A percentile compares a stretch with the other conserved stretches of the same genome.
Evolutionary conservation across 2,113 vertebrate species (phyloP).

Genomic region (Mola mola): DNA sequence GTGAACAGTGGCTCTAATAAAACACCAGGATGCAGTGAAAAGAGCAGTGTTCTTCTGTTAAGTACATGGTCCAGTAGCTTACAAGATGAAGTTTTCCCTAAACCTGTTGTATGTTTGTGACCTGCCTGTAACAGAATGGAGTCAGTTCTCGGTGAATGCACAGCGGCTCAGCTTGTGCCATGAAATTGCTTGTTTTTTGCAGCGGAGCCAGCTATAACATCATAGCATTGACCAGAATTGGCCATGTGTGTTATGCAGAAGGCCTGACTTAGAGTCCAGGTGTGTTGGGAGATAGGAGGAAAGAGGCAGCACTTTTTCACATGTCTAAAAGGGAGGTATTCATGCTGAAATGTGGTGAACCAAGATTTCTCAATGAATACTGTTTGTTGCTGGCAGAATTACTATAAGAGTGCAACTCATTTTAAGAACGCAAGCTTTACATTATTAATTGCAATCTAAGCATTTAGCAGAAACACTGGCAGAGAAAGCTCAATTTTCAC

Average conservation of each 20-base stretch:
- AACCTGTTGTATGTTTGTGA: constrained; percentile 44
- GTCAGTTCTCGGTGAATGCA: constrained; percentile 51
- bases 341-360: constrained; percentile 22
- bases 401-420: constrained; percentile 28
- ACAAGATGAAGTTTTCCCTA: constrained; percentile 41
- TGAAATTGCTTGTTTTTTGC: constrained; percentile 69
- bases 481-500: constrained; percentile 31
- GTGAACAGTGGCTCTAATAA: background rate
- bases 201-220: constrained; percentile 63
- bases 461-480: constrained; percentile 30
- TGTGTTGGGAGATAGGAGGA: constrained; percentile 63
- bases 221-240: constrained; percentile 57
- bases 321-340: constrained; percentile 18
- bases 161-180: constrained; percentile 25
- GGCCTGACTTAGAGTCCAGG: constrained; percentile 51
- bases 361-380: constrained; percentile 32
- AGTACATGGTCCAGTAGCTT: constrained; percentile 37
- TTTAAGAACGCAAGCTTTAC: constrained; percentile 21
- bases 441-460: constrained; percentile 60
- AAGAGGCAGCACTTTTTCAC: constrained; percentile 14
- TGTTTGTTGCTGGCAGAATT: constrained; percentile 17
- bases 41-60: constrained; percentile 8
- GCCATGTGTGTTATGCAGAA: constrained; percentile 59
- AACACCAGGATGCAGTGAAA: background rate
- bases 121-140: constrained; percentile 53